Conservation (phyloP, 2,797 vertebrate genomes). For the Periophthalmus magnuspinnatus region DNA sequence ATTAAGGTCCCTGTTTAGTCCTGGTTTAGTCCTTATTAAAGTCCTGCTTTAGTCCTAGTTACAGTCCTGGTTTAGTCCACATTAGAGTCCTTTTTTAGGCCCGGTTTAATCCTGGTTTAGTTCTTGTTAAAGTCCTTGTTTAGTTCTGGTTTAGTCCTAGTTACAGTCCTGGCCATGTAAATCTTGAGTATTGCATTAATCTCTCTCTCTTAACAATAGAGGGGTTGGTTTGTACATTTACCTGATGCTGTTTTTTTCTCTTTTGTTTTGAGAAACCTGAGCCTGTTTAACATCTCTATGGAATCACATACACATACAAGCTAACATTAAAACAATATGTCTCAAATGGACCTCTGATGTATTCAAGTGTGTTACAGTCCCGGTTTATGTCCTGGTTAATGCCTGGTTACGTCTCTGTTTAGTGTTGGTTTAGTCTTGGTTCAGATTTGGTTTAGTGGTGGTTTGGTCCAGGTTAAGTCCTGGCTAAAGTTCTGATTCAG, state of each 20-base stretch:
- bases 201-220: too few relatives aligned
- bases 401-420: too few relatives aligned
- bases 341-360: background rate
- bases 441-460: background rate
- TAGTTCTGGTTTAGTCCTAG: background rate
- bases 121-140: background rate
- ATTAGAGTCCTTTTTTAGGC: too few relatives aligned
- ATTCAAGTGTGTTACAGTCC: background rate
- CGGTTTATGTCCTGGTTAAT: background rate
- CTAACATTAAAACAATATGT: background rate
- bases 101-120: too few relatives aligned
- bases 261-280: background rate
- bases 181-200: too few relatives aligned
- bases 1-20: too few relatives aligned
- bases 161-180: too few relatives aligned
- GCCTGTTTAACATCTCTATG: background rate
- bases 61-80: too few relatives aligned
- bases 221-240: background rate
- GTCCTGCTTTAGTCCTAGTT: too few relatives aligned
- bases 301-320: conserved; percentile 1
- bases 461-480: background rate
- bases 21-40: too few relatives aligned
- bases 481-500: too few relatives aligned
- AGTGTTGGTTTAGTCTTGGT: background rate
- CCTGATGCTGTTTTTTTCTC: background rate